phyloP scores from a whole-genome alignment of 1,140 invertebrate genomes.

The Belonocnema kinseyi region DNA sequence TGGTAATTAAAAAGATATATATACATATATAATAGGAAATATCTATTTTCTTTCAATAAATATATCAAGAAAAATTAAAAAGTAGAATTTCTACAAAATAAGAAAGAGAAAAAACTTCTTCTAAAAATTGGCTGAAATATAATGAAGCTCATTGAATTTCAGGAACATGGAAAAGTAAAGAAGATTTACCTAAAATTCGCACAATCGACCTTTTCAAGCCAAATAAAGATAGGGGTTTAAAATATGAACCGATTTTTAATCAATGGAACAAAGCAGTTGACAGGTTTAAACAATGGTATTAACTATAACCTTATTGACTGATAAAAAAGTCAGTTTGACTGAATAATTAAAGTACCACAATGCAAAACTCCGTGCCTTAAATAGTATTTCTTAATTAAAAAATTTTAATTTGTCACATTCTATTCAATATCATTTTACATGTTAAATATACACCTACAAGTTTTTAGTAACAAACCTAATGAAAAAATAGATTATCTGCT shows the following conservation, averaged over 20 bases:
- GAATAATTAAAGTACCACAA: background rate
- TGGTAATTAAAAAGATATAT: conserved; percentile 73
- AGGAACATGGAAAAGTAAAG: conserved; percentile 85
- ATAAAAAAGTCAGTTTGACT: background rate
- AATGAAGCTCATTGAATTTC: conserved; percentile 54
- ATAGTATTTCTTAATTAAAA: background rate
- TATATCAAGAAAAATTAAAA: conserved; percentile 34
- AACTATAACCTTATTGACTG: conserved; percentile 25
- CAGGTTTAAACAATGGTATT: conserved; percentile 83
- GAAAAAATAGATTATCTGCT: no score
- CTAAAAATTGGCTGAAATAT: background rate
- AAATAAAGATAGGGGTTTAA: conserved; percentile 68
- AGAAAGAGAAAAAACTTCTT: no score
- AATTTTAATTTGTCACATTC: no score
- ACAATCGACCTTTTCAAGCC: conserved; percentile 81
- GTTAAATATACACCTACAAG: no score
- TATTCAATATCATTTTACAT: no score
- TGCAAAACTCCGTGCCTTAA: background rate
- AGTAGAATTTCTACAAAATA: background rate
- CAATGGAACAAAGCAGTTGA: conserved; percentile 83
- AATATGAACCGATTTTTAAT: conserved; percentile 72
- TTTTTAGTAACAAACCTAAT: no score
- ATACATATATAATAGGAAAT: conserved; percentile 31
- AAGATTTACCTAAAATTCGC: conserved; percentile 80
- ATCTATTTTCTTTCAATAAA: conserved; percentile 21